Percentiles rank a stretch among this genome's conserved stretches.
phyloP scores from a whole-genome alignment of 2,888 invertebrate species.

The Yponomeuta evonymella region DNA sequence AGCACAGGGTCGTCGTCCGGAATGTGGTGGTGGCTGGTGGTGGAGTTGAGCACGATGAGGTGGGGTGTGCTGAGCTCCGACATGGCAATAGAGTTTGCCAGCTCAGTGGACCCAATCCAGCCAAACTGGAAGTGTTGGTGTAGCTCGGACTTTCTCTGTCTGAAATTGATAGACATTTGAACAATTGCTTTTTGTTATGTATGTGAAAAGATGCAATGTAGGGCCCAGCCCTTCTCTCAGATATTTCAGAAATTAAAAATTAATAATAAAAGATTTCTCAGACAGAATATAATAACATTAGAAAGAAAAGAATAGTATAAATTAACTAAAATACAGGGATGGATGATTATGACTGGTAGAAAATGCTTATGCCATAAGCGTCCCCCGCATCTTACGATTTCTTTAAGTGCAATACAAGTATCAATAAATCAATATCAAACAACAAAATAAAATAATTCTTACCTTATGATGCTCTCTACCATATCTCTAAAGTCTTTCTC shows the following conservation, averaged over 20 bases:
- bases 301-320: too few relatives aligned
- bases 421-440: too few relatives aligned
- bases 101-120: slow-evolving; percentile 93
- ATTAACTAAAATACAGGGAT: too few relatives aligned
- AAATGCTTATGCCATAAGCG: too few relatives aligned
- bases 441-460: slow-evolving; percentile 18
- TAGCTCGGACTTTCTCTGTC: slow-evolving; percentile 80
- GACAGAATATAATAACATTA: too few relatives aligned
- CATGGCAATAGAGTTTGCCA: slow-evolving; percentile 96
- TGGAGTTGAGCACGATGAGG: slow-evolving; percentile 92
- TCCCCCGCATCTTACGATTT: too few relatives aligned
- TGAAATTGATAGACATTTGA: slow-evolving; percentile 29
- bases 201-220: not conserved
- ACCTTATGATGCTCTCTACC: slow-evolving; percentile 86
- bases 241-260: too few relatives aligned
- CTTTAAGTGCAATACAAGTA: too few relatives aligned
- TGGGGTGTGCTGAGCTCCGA: slow-evolving; percentile 88
- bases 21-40: slow-evolving; percentile 93
- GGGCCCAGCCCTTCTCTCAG: too few relatives aligned
- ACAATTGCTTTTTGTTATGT: not conserved
- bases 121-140: slow-evolving; percentile 94
- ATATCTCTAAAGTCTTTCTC: slow-evolving; percentile 90
- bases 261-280: too few relatives aligned
- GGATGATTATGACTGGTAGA: too few relatives aligned
- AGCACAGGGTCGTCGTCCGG: slow-evolving; percentile 89